phyloP scores from a whole-genome alignment of 1,140 invertebrate species.

The Spodoptera frugiperda region DNA sequence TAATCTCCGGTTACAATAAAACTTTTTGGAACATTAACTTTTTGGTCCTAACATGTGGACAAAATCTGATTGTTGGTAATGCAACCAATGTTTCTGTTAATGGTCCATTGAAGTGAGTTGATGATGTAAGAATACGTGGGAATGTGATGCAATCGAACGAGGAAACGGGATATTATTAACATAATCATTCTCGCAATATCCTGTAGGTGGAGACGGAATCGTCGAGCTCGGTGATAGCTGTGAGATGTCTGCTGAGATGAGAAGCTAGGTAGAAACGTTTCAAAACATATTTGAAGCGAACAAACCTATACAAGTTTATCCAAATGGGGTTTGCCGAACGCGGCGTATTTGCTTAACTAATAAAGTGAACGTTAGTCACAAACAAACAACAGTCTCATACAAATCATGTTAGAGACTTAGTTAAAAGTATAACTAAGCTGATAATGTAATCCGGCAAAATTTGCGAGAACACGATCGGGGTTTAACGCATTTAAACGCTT shows the following conservation, averaged over 20 bases:
- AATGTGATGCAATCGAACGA: conserved; percentile 64
- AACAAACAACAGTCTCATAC: background rate
- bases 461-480: conserved; percentile 15
- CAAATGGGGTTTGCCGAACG: too few relatives aligned
- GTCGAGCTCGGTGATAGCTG: conserved; percentile 36
- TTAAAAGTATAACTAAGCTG: conserved; percentile 1
- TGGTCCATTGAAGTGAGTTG: conserved; percentile 59
- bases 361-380: too few relatives aligned
- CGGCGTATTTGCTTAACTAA: background rate
- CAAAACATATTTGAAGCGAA: background rate
- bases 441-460: conserved; percentile 5
- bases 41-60: conserved; percentile 53
- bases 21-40: conserved; percentile 29
- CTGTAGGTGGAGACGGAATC: conserved; percentile 47
- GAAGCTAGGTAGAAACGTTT: background rate
- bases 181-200: conserved; percentile 54
- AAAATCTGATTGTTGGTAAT: conserved; percentile 54
- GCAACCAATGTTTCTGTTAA: conserved; percentile 60
- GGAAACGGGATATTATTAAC: conserved; percentile 59
- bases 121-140: conserved; percentile 73
- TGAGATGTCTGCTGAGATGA: conserved; percentile 20
- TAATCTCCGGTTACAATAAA: conserved; percentile 6
- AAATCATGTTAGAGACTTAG: background rate
- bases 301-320: background rate
- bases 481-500: background rate